Base-by-base conservation (phyloP, 2,113 vertebrate species). In the Zosterops borbonicus region DNA sequence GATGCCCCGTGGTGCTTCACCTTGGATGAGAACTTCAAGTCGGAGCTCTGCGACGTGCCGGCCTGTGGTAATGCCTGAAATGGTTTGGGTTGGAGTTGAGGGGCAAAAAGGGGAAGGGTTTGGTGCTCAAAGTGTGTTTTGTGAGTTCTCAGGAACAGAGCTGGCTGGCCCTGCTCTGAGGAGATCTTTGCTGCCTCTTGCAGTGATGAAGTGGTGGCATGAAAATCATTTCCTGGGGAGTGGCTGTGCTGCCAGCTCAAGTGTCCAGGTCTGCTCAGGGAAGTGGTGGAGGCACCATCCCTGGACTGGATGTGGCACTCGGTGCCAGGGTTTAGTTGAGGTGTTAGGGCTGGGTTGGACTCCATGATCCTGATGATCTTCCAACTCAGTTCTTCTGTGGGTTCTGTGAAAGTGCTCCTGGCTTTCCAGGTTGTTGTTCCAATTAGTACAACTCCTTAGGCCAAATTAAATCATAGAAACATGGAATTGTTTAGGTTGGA, bases 1-100 rank as follows among this genome's bases (percentile, higher is more conserved):
- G 99, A 99, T 0, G 99, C 98, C 4, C 99, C 99, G 22, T 99
- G 99, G 99, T 99, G 99, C 97, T 99, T 99, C 97, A 99, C 99
- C 22, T 93, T 99, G 94, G 99, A 99, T 28, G 99, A 99, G 92
- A 97, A 98, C n/a, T 98, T 99, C 27, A 98, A 98, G 89, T 98
- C 98, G 46, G 99, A 99, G 97, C 97, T 99, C 60, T 99, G 99
- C 6, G 99, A 99, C 53, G 99, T 99, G 85, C 97, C 98, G 0
- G 96, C 99, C 4, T 99, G 99, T 19, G 99, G 99, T 99, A 98
- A 99, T 92, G 93, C 67, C 31, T 17, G 13, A 12, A 8, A 9
- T 25, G 14, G 12, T 13, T 9, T 9, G 17, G 16, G 1, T 16
- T 74, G 47, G 6, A 1, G 20, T 19, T 25, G 33, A 52, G 75